Base-by-base conservation (phyloP, 2,113 vertebrate genomes). In the Serinus canaria region DNA sequence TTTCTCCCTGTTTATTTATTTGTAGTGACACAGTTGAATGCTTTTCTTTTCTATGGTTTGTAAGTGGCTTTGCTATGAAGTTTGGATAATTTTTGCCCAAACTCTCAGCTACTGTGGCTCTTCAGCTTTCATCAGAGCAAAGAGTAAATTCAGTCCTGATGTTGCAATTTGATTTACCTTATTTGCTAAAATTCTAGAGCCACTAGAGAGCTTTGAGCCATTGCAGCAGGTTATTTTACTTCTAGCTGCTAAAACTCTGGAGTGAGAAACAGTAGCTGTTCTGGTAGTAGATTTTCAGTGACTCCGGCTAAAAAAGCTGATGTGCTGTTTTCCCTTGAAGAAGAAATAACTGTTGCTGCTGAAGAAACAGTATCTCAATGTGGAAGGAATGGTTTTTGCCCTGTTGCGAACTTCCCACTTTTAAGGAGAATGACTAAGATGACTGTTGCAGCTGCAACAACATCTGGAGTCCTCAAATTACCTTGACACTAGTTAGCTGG, bases 381-480 rank as follows among this genome's bases (percentile, higher is more conserved):
- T n/a, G 28, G 64, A 87, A n/a, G 80, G 67, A 84, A 73, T 80
- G 18, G 24, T 4, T 94, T 83, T 93, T 95, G 63, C 59, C 78
- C 67, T 83, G 24, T 88, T 94, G 86, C 60, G 78, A 88, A 88
- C 85, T 94, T 91, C 67, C 84, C 59, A 62, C 44, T 91, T 94
- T 83, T 56, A 75, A 86, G 53, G 43, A 87, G 62, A 76, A 87
- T 89, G 89, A 93, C 80, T 87, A 75, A 96, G 83, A 95, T 72
- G 68, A 44, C 76, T 94, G 79, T 85, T 95, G 90, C 94, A 95
- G 95, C 94, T 96, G 92, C 88, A 96, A 93, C 87, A 97, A 96
- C 92, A 96, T 92, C 87, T 96, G 88, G 92, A 96, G 82, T 96
- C 92, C 92, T 95, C 92, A 92, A 78, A 90, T 97, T 94, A 96